These are phyloP conservation scores for Hippocampus mohnikei DNA, from an alignment of 2,113 vertebrate species.

Conservation along the genomic window DNA sequence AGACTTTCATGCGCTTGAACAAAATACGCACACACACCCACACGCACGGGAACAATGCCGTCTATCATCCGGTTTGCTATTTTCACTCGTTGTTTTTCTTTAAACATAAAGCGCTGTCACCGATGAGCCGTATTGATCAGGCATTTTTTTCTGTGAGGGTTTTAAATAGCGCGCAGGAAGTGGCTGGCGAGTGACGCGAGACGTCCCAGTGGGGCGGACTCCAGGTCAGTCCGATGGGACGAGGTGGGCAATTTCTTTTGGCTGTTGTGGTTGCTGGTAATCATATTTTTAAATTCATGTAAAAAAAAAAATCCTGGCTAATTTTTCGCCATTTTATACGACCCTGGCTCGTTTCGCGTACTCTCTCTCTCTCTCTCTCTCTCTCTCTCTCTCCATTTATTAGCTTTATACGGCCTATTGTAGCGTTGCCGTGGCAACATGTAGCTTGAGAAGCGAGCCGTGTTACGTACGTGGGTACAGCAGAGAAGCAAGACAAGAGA, in stretches of 20 bases:
- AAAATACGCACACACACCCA: not conserved
- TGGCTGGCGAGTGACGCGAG: not conserved
- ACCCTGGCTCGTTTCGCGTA: not conserved
- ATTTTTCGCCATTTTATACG: conserved; percentile 12
- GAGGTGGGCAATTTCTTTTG: not conserved
- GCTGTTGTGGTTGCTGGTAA: too few species aligned
- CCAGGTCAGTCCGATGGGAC: not conserved
- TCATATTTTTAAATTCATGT: too few species aligned
- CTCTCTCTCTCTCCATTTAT: conserved; percentile 58
- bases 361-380: conserved; percentile 18
- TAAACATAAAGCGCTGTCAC: not conserved
- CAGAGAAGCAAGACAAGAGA: conserved; percentile 45
- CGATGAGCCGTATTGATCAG: not conserved
- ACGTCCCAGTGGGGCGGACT: not conserved
- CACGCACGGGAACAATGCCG: not conserved
- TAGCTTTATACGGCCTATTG: conserved; percentile 69
- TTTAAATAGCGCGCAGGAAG: conserved; percentile 9
- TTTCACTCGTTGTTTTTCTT: not conserved
- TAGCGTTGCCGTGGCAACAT: conserved; percentile 76
- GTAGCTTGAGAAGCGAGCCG: conserved; percentile 39
- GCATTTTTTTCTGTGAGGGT: not conserved
- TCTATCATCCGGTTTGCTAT: not conserved
- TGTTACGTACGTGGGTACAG: conserved; percentile 49
- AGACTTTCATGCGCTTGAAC: conserved; percentile 48
- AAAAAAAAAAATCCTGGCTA: not conserved